phyloP scores from a whole-genome alignment of 2,888 invertebrate genomes.

The Phorcus lineatus region DNA sequence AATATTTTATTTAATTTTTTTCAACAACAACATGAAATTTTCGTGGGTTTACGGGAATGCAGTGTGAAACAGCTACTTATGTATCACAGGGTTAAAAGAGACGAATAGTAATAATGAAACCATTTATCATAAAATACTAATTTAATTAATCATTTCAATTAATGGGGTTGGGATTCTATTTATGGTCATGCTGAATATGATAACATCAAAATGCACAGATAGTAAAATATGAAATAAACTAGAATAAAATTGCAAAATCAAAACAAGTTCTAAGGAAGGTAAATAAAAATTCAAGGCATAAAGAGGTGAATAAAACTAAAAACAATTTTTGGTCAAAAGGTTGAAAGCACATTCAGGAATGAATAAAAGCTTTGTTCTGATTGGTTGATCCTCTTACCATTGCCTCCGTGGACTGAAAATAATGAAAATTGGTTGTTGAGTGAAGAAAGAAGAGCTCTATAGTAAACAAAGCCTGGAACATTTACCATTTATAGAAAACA shows the following conservation, averaged over 20 bases:
- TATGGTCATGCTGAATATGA: too few relatives aligned
- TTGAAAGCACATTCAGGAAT: slow-evolving; percentile 1
- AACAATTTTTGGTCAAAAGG: not conserved
- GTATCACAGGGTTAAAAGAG: too few relatives aligned
- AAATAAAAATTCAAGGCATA: not conserved
- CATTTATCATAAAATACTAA: too few relatives aligned
- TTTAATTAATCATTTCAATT: too few relatives aligned
- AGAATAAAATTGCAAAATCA: not conserved
- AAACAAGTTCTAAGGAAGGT: not conserved
- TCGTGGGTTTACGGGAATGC: too few relatives aligned
- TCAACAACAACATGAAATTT: too few relatives aligned
- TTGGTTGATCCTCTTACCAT: not conserved
- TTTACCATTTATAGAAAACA: too few relatives aligned
- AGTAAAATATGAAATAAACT: not conserved
- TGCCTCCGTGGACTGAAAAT: slow-evolving; percentile 9
- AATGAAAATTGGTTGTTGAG: not conserved
- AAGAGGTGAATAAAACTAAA: not conserved
- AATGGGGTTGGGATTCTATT: too few relatives aligned
- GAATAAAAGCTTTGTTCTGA: not conserved
- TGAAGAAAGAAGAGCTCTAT: not conserved
- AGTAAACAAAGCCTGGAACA: too few relatives aligned
- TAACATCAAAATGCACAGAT: not conserved
- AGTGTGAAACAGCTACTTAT: too few relatives aligned
- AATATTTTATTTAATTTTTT: too few relatives aligned
- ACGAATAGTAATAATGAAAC: too few relatives aligned